Conservation (phyloP, 2,797 vertebrate genomes). For the Neomorphus geoffroyi region DNA sequence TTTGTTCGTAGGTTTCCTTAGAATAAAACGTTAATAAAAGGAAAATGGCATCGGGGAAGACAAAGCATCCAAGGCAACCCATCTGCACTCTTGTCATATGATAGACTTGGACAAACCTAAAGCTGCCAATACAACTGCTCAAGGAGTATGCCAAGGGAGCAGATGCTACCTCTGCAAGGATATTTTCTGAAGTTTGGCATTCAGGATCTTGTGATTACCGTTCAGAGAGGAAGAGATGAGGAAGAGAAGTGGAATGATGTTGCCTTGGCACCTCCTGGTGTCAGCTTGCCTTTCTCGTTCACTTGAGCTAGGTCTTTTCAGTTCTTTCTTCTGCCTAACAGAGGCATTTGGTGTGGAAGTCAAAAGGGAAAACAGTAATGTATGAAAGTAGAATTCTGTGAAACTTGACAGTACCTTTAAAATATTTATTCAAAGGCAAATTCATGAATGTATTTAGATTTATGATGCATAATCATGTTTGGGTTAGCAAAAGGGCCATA, state of each 20-base stretch:
- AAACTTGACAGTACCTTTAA: slow-evolving; percentile 24
- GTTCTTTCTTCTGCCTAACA: background rate
- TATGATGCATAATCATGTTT: slow-evolving; percentile 29
- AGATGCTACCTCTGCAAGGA: slow-evolving; percentile 64
- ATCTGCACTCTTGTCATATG: slow-evolving; percentile 59
- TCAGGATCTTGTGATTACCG: slow-evolving; percentile 27
- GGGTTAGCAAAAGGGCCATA: slow-evolving; percentile 22
- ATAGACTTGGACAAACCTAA: slow-evolving; percentile 46
- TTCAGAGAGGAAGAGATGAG: slow-evolving; percentile 47
- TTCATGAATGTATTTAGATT: slow-evolving; percentile 16
- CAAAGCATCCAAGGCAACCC: slow-evolving; percentile 45
- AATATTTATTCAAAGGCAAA: slow-evolving; percentile 42
- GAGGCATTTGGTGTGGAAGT: background rate
- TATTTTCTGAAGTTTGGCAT: slow-evolving; percentile 55
- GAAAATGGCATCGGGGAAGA: background rate
- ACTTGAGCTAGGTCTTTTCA: background rate
- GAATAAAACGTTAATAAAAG: background rate
- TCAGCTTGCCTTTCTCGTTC: slow-evolving; percentile 29
- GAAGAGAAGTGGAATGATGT: slow-evolving; percentile 45
- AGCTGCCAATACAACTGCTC: slow-evolving; percentile 61
- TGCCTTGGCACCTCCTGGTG: slow-evolving; percentile 48
- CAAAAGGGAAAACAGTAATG: background rate
- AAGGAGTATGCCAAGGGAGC: slow-evolving; percentile 55
- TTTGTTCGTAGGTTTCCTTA: slow-evolving; percentile 20
- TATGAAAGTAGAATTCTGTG: background rate